Base-by-base conservation (phyloP, 2,888 invertebrate species). In the Nephrotoma appendiculata region DNA sequence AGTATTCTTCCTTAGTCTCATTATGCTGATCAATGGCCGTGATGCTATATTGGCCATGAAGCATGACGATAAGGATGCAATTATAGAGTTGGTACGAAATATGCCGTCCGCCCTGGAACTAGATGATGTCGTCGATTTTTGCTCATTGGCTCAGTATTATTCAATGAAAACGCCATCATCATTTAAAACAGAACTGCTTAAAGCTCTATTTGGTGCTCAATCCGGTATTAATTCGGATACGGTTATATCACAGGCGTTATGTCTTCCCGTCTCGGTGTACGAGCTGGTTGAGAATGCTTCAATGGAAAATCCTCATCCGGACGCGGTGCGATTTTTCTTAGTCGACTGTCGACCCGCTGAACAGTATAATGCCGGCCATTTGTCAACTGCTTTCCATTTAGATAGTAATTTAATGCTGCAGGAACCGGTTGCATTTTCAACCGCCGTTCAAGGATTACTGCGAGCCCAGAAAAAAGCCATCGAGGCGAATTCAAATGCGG, bases 381-480 rank as follows among this genome's bases (percentile, higher is more conserved):
- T 99, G 88, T 96, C 98, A 0, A 99, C 98, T 86, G 99, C 99
- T 87, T 99, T 99, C 92, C 99, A 99, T 92, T 93, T 99, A 88
- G 99, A 99, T 91, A 98, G 98, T 89, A 97, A 98, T 92, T 93
- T 99, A 89, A 98, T 99, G 98, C 93, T 99, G 87, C 98, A 98
- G 92, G 98, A 98, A 91, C 99, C 99, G 0, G 95, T 95, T 88
- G 97, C 98, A 86, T 99, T 99, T 91, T 95, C 95, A 87, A 98
- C 97, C 44, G 98, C 99, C 41, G 98, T 99, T 5, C 97, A 98
- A 92, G 98, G 98, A 0, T 87, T 91, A 84, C 92, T 98, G 86
- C 95, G 96, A 90, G 97, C 98, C 9, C 98, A 99, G 91, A 94
- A 95, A 87, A 97, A 96, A 91, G 96, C 96, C 3, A 92, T 97